Percentiles rank a stretch among this genome's conserved stretches.
These are phyloP conservation scores for Eleginops maclovinus DNA, from an alignment of 2,113 vertebrate species.

Conservation along the genomic window DNA sequence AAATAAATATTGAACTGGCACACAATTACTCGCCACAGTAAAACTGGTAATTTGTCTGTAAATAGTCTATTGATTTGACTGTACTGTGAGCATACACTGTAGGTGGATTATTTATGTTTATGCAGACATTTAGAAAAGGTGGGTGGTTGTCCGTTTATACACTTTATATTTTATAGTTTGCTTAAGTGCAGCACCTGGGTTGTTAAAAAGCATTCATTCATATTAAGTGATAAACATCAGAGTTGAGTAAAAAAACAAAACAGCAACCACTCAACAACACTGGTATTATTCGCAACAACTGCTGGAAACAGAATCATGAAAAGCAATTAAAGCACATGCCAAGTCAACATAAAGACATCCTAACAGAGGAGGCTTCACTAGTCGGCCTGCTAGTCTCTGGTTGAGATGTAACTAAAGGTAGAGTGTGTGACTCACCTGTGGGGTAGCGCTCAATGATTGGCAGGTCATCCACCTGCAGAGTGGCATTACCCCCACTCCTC, in stretches of 20 bases:
- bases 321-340: conserved; percentile 79
- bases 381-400: conserved; percentile 27
- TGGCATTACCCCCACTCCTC: conserved; percentile 98
- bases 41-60: conserved; percentile 67
- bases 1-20: conserved; percentile 61
- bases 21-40: conserved; percentile 63
- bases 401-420: conserved; percentile 38
- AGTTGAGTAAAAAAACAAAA: conserved; percentile 38
- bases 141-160: conserved; percentile 21
- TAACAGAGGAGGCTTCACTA: conserved; percentile 47
- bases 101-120: conserved; percentile 51
- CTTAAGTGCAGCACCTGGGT: background rate
- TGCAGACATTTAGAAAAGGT: conserved; percentile 30
- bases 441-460: conserved; percentile 98
- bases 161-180: conserved; percentile 19
- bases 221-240: conserved; percentile 38
- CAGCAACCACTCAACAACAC: conserved; percentile 51
- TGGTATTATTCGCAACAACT: conserved; percentile 56
- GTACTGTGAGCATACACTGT: conserved; percentile 21
- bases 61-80: conserved; percentile 65
- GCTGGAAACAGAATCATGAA: conserved; percentile 72
- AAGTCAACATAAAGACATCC: conserved; percentile 74
- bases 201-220: conserved; percentile 32
- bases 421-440: conserved; percentile 90
- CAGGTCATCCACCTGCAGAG: conserved; percentile 99